Percentiles rank a stretch among this genome's conserved stretches.
phyloP scores from a whole-genome alignment of 2,797 vertebrate genomes.

The Scarus forsteni region DNA sequence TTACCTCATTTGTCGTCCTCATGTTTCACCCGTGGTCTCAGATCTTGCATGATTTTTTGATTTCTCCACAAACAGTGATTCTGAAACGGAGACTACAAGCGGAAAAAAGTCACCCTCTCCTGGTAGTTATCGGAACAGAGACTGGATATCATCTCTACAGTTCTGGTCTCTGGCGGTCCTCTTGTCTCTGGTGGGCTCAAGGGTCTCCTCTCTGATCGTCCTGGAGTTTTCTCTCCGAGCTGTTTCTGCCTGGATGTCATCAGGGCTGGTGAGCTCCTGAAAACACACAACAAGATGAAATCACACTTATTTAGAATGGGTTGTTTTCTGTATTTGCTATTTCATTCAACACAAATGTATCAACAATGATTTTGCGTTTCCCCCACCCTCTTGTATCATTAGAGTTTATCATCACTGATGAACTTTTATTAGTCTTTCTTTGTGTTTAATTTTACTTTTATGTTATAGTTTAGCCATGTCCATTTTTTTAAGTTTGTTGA shows the following conservation, averaged over 20 bases:
- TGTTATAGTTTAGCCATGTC: no score
- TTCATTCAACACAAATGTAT: neutral
- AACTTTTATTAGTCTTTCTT: no score
- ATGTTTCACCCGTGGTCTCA: no score
- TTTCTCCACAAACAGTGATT: conserved; percentile 46
- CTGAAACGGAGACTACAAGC: conserved; percentile 30
- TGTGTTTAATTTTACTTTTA: no score
- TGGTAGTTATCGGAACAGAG: conserved; percentile 1
- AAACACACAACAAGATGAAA: neutral
- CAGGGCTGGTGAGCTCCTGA: conserved; percentile 77
- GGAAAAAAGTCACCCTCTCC: conserved; percentile 25
- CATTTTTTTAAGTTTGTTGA: no score
- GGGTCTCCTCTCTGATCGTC: conserved; percentile 88
- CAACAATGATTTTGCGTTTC: neutral
- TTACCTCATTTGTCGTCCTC: no score
- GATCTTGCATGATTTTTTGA: neutral
- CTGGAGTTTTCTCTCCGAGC: conserved; percentile 92
- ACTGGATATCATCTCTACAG: conserved; percentile 64
- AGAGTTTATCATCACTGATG: no score
- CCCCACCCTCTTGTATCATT: neutral
- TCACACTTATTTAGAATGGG: neutral
- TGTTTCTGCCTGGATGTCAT: conserved; percentile 75
- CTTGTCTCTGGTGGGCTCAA: conserved; percentile 83
- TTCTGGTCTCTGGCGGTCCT: conserved; percentile 78
- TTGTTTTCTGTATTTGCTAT: neutral